phyloP scores from a whole-genome alignment of 2,113 vertebrate genomes.

The Stigmatopora nigra region DNA sequence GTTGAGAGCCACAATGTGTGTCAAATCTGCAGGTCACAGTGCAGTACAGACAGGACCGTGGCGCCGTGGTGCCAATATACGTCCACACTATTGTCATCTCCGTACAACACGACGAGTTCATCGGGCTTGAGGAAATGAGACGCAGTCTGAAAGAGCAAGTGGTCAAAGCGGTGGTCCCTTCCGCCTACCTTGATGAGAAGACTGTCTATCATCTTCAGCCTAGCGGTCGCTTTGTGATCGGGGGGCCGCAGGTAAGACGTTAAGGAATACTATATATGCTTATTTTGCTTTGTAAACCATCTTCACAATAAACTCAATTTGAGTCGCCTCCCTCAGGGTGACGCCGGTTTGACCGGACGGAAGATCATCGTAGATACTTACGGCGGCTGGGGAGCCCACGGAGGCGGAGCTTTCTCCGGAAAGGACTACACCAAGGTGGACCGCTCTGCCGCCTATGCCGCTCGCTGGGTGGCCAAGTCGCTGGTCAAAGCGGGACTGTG shows the following conservation, averaged over 20 bases:
- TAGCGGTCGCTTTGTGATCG: constrained; percentile 93
- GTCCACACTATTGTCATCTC: constrained; percentile 93
- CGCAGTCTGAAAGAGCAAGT: constrained; percentile 84
- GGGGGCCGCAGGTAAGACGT: constrained; percentile 83
- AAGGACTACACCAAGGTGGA: constrained; percentile 98
- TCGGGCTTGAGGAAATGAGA: constrained; percentile 87
- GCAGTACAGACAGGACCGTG: constrained; percentile 88
- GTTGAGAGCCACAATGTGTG: not conserved
- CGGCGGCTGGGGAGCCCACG: constrained; percentile 91
- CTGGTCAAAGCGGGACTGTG: constrained; percentile 89
- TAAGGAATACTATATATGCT: too few relatives aligned
- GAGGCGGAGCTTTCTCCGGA: constrained; percentile 91
- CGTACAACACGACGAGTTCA: constrained; percentile 85
- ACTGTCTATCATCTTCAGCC: constrained; percentile 95
- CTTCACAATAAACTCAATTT: too few relatives aligned
- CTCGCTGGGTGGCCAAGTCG: constrained; percentile 95
- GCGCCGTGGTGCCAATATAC: constrained; percentile 83
- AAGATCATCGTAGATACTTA: constrained; percentile 97
- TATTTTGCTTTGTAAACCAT: too few relatives aligned
- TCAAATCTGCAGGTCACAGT: constrained; percentile 77
- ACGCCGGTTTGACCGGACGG: constrained; percentile 88
- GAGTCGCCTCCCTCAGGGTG: constrained; percentile 68
- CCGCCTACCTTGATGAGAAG: constrained; percentile 78
- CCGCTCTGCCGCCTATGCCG: constrained; percentile 90
- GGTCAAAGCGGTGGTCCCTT: constrained; percentile 84